phyloP scores from a whole-genome alignment of 1,140 invertebrate genomes.

The Drosophila punjabiensis region DNA sequence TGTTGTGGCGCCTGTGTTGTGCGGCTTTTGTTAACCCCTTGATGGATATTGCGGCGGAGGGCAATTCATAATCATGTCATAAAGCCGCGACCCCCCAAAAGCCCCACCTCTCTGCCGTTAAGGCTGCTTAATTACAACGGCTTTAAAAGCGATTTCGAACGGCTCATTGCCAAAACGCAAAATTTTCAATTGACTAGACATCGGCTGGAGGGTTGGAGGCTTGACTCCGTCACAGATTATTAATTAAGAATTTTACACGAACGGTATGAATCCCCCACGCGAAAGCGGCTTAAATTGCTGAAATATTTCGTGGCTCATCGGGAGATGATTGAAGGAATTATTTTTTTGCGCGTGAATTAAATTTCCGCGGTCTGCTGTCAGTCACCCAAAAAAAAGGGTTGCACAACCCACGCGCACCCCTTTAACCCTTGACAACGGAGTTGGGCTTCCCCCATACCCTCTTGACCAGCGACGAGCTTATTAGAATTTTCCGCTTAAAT shows the following conservation, averaged over 20 bases:
- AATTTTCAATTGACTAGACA: conserved; percentile 82
- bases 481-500: conserved; percentile 84
- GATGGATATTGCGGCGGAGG: conserved; percentile 40
- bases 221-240: conserved; percentile 68
- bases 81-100: conserved; percentile 52
- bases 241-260: conserved; percentile 82
- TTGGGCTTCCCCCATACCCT: conserved; percentile 13
- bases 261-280: not conserved
- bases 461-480: conserved; percentile 64
- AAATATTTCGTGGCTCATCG: conserved; percentile 81
- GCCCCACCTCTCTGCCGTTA: conserved; percentile 31
- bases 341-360: conserved; percentile 81
- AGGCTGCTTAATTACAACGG: conserved; percentile 81
- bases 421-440: conserved; percentile 20
- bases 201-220: conserved; percentile 6
- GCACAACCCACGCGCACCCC: conserved; percentile 16
- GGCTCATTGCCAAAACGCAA: conserved; percentile 78
- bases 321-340: conserved; percentile 75
- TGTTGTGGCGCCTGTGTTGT: conserved; percentile 29
- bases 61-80: conserved; percentile 84
- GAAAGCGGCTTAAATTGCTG: conserved; percentile 78
- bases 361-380: conserved; percentile 70
- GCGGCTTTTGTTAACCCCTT: conserved; percentile 71
- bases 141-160: conserved; percentile 81
- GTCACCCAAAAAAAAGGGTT: conserved; percentile 60